Evolutionary conservation across 2,888 invertebrate genomes (phyloP).

Genomic region (Arrhopalites spinosus): DNA sequence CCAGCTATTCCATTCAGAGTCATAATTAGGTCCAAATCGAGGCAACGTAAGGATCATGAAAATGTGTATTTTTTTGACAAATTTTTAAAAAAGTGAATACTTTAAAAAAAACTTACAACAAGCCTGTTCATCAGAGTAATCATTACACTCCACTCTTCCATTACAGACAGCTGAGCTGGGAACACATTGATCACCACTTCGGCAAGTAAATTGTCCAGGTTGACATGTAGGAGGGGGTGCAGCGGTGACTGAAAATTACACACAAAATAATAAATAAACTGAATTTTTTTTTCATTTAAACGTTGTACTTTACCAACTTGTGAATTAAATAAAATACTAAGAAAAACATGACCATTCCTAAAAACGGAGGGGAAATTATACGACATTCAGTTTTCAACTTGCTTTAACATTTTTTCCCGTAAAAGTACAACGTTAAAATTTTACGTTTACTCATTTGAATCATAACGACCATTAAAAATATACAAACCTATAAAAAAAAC

Average conservation of each 20-base stretch:
- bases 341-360: neutral
- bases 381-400: neutral
- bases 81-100: neutral
- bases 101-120: constrained; percentile 51
- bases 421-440: too few relatives aligned
- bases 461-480: too few relatives aligned
- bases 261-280: neutral
- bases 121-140: constrained; percentile 59
- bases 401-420: too few relatives aligned
- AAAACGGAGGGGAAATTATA: neutral
- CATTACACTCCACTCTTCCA: constrained; percentile 60
- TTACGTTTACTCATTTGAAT: too few relatives aligned
- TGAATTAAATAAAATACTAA: neutral
- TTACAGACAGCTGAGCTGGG: constrained; percentile 63
- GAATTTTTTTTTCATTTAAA: too few relatives aligned
- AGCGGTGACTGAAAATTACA: neutral
- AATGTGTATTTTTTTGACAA: neutral
- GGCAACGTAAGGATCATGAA: neutral
- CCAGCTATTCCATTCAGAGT: constrained; percentile 26
- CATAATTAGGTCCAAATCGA: neutral
- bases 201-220: constrained; percentile 60
- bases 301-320: neutral
- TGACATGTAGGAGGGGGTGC: constrained; percentile 57
- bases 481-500: too few relatives aligned
- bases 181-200: constrained; percentile 60